Percentiles rank a stretch among this genome's conserved stretches.
Evolutionary conservation across 2,113 vertebrate genomes (phyloP).

Genomic region (Lepus timidus): DNA sequence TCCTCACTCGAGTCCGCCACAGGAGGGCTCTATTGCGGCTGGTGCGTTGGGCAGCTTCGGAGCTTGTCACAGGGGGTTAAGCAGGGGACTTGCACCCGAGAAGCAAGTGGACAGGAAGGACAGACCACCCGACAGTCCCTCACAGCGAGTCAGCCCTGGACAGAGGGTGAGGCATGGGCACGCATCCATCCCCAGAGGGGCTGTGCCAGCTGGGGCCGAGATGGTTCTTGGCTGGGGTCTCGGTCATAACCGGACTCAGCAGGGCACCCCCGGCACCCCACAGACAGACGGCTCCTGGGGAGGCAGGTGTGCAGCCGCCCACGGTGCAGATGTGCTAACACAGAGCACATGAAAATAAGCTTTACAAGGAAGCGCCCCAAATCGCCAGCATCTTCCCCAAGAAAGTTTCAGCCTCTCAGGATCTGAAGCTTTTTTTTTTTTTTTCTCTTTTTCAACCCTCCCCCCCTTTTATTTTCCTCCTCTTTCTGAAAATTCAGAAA

Average conservation of each 20-base stretch:
- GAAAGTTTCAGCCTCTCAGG: not conserved
- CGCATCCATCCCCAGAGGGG: accelerated
- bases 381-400: not conserved
- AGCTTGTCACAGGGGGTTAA: not conserved
- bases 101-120: not conserved
- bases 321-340: too few species aligned
- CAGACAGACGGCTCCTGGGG: not conserved
- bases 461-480: not conserved
- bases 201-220: not conserved
- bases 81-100: not conserved
- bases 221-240: not conserved
- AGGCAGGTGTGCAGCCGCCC: not conserved
- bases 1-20: not conserved
- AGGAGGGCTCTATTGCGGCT: not conserved
- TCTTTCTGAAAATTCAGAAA: slow-evolving; percentile 46
- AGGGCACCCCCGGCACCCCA: not conserved
- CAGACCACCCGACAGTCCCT: not conserved
- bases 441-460: too few species aligned
- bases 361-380: not conserved
- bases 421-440: not conserved
- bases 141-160: not conserved
- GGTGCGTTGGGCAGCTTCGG: not conserved
- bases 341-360: not conserved
- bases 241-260: not conserved
- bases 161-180: accelerated